Base-by-base conservation (phyloP, 2,113 vertebrate genomes). In the Tupaia tana region DNA sequence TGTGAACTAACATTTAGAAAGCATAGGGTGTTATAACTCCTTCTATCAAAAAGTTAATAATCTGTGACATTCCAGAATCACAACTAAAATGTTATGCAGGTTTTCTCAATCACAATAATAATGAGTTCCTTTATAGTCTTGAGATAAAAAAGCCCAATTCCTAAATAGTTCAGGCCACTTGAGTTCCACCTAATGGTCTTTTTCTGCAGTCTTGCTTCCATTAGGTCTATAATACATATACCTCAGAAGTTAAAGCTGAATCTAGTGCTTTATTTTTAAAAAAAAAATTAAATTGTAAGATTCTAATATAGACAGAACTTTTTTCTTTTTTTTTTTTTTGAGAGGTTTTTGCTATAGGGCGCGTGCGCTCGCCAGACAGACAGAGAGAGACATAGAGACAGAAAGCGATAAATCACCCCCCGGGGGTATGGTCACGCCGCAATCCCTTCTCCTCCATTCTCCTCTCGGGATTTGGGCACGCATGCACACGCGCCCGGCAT, bases 1-100 rank as follows among this genome's bases (percentile, higher is more conserved):
- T 77, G 79, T 91, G 96, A 98, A 96, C 61, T 54, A 95, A 94
- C 34, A 75, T 77, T 93, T 93, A 93, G 77, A 86, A 89, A 94
- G 58, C 67, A 89, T 54, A 86, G 63, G 58, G 43, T 69, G 31
- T 91, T 89, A 64, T 15, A 91, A 90, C 64, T 89, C 75, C 54
- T 83, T 81, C 75, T 61, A 94, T 90, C 78, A 80, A 71, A 90
- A 95, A 94, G 61, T 85, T 95, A 96, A 87, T 95, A 83, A 96
- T 91, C 74, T 86, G 78, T 87, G 93, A 82, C 75, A 70, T 81
- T 71, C 74, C 43, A 18, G 92, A 95, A 95, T 89, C 91, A 89
- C 52, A 87, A 83, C 70, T 86, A 86, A 95, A 96, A 92, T 64
- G 12, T 52, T 52, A 27, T 73, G 29, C 92, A 2, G 0, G 22